Evolutionary conservation across 2,113 vertebrate genomes (phyloP), one percentile per base, ranked within the genome.

Genomic region (Mormoops blainvillei): DNA sequence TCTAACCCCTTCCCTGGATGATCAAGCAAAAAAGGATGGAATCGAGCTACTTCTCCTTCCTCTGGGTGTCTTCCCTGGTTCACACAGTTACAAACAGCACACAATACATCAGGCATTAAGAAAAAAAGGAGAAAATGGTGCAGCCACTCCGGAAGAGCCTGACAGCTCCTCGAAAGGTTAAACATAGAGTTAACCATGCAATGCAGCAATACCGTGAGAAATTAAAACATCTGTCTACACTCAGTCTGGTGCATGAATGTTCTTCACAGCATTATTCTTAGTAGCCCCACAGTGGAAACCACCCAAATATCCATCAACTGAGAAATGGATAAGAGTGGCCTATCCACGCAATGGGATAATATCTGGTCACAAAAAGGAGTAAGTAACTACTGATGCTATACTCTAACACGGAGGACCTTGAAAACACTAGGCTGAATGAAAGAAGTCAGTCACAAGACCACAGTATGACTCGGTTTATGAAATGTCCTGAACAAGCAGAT

Each of bases 281-380:
- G 41, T 0, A 65, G 85, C 12, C 16, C 14, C 5, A 45, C 71
- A 38, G 14, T 56, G n/a, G 65, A 61, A 45, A 86, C 3, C 12
- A 36, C 7, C 9, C 74, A 68, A 8, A 52, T 38, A 13, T 19
- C 24, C 1, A 10, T 74, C 54, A 41, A 0, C 0, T 48, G 41
- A 43, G 50, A 16, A 43, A 13, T 19, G 9, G 33, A 28, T 73
- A 67, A 68, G 76, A 10, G 15, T 28, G 33, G n/a, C 41, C 50
- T 12, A 26, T 5, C 28, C 28, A 38, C 16, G 28, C 8, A 65
- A 68, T 4, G 20, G 68, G 33, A 7, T 41, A 80, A 14, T 67
- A n/a, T 26, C 14, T 77, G 52, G 2, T 71, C 33, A 50, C n/a
- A 36, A 76, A 76, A 70, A 74, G 36, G 63, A 84, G 70, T 12